phyloP scores from a whole-genome alignment of 2,888 invertebrate genomes.

The Mythimna lalbum region DNA sequence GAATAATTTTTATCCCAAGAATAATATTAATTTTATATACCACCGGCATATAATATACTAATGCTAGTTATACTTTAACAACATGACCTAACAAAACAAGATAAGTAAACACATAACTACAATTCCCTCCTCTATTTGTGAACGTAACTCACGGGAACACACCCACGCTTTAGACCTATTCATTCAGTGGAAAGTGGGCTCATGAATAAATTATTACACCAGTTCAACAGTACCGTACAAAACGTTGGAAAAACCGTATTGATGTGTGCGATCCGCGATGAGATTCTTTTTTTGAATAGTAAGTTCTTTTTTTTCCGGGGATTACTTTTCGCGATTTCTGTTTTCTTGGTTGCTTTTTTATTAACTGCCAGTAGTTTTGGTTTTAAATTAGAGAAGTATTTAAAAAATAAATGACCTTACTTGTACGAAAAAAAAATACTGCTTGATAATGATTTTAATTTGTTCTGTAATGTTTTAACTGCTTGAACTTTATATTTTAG shows the following conservation, averaged over 20 bases:
- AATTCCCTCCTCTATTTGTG: slow-evolving; percentile 60
- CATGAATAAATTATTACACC: slow-evolving; percentile 79
- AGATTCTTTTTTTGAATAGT: slow-evolving; percentile 59
- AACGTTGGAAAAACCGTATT: slow-evolving; percentile 61
- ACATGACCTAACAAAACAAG: slow-evolving; percentile 20
- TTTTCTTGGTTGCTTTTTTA: not conserved
- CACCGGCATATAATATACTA: no score
- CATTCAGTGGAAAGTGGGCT: slow-evolving; percentile 78
- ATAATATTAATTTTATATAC: no score
- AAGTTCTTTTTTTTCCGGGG: slow-evolving; percentile 17
- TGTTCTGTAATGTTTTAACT: no score
- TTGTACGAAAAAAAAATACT: no score
- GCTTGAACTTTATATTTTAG: no score
- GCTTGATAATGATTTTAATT: no score
- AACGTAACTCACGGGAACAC: slow-evolving; percentile 58
- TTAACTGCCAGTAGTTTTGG: not conserved
- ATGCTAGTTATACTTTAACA: slow-evolving; percentile 6
- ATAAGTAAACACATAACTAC: slow-evolving; percentile 23
- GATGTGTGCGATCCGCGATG: slow-evolving; percentile 47
- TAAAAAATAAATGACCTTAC: no score
- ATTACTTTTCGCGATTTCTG: not conserved
- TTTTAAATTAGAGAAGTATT: no score
- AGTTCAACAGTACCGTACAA: slow-evolving; percentile 70
- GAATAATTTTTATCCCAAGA: no score
- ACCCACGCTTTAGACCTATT: slow-evolving; percentile 71